Base-by-base conservation (phyloP, 2,113 vertebrate genomes). In the Pyrgilauda ruficollis region DNA sequence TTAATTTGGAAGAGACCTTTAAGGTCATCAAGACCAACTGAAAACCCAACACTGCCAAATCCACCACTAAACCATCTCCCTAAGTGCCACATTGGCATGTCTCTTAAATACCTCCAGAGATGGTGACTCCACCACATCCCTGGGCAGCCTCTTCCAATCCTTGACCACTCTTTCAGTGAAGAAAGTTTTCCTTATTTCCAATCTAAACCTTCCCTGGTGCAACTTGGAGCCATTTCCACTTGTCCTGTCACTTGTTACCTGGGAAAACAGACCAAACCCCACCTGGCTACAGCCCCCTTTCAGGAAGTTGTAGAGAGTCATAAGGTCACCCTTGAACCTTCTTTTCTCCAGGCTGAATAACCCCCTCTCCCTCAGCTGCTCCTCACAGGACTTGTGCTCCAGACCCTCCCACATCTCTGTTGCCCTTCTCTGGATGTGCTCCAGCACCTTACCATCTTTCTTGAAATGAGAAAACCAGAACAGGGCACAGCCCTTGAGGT, bases 71-170 rank as follows among this genome's bases (percentile, higher is more conserved):
- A 67, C 6, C 19, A 41, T 41, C 10, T 77, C 53, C 11, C 8
- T 5, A 50, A 66, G 30, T 2, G 15, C 16, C 20, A 18, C 15
- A 19, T n/a, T 0, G 2, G 55, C 6, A 12, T 3, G 2, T 44
- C 21, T 50, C 50, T 44, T 55, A 70, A 75, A 56, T 9, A 33
- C 17, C 22, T 63, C 43, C 66, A 68, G 33, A n/a, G 15, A 26
- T 11, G 28, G 9, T 62, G 28, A 46, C 23, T 59, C 16, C 21
- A 52, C 26, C 52, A 59, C 28, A 46, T 11, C 23, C 12, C 33
- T 46, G 33, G 19, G 9, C 13, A 61, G 7, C 6, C 23, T n/a
- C 10, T 61, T 75, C 28, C 13, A 67, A 30, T 26, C 9, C 11
- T 44, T 61, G 28, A 24, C 20, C 24, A 30, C 16, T 11, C 10